Conservation (phyloP, 2,888 invertebrate genomes). For the Stegophylla sp. region DNA sequence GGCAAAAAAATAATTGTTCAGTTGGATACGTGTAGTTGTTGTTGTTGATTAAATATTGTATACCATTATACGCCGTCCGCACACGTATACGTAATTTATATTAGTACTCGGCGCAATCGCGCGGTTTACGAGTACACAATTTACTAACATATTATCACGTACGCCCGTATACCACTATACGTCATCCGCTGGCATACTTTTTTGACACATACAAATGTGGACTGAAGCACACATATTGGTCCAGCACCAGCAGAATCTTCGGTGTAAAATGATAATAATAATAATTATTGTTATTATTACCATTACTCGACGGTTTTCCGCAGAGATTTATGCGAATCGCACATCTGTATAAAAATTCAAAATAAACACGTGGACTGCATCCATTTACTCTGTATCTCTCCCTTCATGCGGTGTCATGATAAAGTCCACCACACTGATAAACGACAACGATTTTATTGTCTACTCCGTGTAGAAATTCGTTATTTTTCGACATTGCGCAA, state of each 20-base stretch:
- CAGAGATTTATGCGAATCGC: slow-evolving; percentile 15
- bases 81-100: slow-evolving; percentile 47
- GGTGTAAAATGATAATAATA: not conserved
- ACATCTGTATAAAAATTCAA: not conserved
- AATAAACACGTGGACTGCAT: not conserved
- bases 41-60: slow-evolving; percentile 47
- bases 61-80: slow-evolving; percentile 14
- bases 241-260: not conserved
- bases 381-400: too few relatives aligned
- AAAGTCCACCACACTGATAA: too few relatives aligned
- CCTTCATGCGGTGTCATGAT: too few relatives aligned
- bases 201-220: slow-evolving; percentile 45
- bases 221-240: not conserved
- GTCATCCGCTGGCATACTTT: slow-evolving; percentile 52
- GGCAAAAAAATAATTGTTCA: slow-evolving; percentile 27
- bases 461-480: too few relatives aligned
- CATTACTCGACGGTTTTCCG: not conserved
- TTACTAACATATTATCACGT: slow-evolving; percentile 49
- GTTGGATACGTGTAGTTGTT: slow-evolving; percentile 30
- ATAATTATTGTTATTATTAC: not conserved
- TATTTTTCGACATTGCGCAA: too few relatives aligned
- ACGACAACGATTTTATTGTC: too few relatives aligned
- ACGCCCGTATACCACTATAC: slow-evolving; percentile 33
- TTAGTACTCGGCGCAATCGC: slow-evolving; percentile 49
- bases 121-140: slow-evolving; percentile 50